Evolutionary conservation across 1,140 invertebrate genomes (phyloP).

Genomic region (Triops longicaudatus): DNA sequence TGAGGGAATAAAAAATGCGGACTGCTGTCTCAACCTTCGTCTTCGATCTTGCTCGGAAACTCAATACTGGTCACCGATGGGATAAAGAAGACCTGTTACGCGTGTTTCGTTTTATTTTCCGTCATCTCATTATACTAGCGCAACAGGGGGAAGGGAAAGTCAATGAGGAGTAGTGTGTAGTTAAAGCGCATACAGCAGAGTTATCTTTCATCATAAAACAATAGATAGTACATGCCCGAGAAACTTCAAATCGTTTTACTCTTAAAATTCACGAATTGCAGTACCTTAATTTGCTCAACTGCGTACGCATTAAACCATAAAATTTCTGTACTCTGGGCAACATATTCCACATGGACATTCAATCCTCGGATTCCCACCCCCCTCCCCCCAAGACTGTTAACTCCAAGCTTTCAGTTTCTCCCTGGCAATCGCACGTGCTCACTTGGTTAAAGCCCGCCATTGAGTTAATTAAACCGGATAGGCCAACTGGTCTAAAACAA

Average conservation of each 20-base stretch:
- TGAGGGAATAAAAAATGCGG: background rate
- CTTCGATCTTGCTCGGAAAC: background rate
- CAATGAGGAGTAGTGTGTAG: background rate
- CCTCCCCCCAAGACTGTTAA: background rate
- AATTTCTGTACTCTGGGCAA: background rate
- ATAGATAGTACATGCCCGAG: background rate
- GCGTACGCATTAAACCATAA: background rate
- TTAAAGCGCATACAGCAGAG: background rate
- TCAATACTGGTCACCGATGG: background rate
- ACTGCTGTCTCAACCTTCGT: background rate
- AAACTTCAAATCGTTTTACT: background rate
- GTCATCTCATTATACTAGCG: background rate
- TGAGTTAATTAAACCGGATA: background rate
- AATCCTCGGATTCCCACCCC: background rate
- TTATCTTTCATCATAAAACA: background rate
- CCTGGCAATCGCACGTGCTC: background rate
- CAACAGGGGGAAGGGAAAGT: background rate
- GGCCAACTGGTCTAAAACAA: slow-evolving; percentile 4
- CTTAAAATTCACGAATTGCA: background rate
- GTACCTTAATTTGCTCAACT: background rate
- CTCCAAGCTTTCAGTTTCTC: background rate
- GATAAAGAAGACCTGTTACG: background rate
- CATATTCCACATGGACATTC: background rate
- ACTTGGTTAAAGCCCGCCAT: background rate
- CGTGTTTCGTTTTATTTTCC: background rate